A percentile compares a stretch with the other conserved stretches of the same genome.
phyloP scores from a whole-genome alignment of 2,888 invertebrate genomes.

The Drosophila prolongata region DNA sequence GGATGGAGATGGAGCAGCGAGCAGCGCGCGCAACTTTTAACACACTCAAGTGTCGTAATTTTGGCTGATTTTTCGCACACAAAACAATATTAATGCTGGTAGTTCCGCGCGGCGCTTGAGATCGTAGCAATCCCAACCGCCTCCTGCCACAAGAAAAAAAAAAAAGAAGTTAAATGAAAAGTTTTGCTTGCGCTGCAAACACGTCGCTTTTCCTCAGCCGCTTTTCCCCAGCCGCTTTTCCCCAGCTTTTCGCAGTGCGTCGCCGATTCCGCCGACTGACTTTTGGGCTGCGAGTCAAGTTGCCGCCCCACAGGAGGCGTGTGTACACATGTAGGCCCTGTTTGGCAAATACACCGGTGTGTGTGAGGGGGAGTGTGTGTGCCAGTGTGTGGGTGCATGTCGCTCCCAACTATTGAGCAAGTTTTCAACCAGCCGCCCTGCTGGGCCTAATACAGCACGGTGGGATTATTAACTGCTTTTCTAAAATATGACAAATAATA shows the following conservation, averaged over 20 bases:
- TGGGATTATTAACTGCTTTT: not conserved
- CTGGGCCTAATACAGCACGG: constrained; percentile 8
- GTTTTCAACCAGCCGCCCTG: constrained; percentile 64
- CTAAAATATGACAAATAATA: too few species aligned
- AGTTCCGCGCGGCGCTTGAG: constrained; percentile 45
- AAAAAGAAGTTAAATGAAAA: constrained; percentile 77
- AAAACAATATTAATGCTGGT: constrained; percentile 81
- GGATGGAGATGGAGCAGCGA: constrained; percentile 20
- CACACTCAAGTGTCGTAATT: constrained; percentile 82
- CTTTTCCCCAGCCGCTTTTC: constrained; percentile 52
- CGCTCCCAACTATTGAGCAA: constrained; percentile 67
- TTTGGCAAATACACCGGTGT: constrained; percentile 24
- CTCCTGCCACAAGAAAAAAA: constrained; percentile 46
- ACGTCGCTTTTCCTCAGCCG: constrained; percentile 70
- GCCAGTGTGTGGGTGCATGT: constrained; percentile 15
- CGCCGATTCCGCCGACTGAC: constrained; percentile 50
- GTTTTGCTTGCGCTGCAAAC: constrained; percentile 81
- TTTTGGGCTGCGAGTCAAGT: constrained; percentile 75
- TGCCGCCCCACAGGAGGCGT: constrained; percentile 42
- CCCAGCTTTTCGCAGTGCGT: constrained; percentile 71
- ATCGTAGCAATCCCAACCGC: constrained; percentile 22
- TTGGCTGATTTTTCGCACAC: constrained; percentile 81
- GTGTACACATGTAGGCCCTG: constrained; percentile 62
- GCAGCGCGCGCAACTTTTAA: constrained; percentile 76
- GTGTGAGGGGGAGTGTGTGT: constrained; percentile 23